phyloP scores from a whole-genome alignment of 1,140 invertebrate species.

The Pemphigus obesinymphae region DNA sequence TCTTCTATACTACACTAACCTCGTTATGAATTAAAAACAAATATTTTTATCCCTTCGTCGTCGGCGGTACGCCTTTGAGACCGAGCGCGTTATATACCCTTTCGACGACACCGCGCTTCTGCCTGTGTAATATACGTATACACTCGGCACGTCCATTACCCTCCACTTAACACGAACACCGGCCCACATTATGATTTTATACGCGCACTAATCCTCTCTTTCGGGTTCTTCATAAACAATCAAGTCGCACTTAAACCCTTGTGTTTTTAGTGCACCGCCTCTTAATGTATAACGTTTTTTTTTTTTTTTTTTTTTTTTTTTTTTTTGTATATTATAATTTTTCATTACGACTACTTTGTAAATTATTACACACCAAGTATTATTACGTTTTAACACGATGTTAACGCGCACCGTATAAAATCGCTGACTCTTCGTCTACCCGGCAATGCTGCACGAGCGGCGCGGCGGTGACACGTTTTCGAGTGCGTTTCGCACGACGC shows the following conservation, averaged over 20 bases:
- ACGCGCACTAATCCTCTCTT: slow-evolving; percentile 25
- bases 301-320: not conserved
- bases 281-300: not conserved
- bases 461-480: not conserved
- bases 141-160: not conserved
- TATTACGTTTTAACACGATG: not conserved
- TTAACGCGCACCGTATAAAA: not conserved
- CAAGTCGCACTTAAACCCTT: slow-evolving; percentile 19
- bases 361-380: not conserved
- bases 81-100: not conserved
- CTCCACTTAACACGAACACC: slow-evolving; percentile 37
- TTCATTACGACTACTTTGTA: not conserved
- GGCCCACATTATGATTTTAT: not conserved
- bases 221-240: slow-evolving; percentile 27
- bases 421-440: not conserved
- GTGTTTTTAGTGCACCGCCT: slow-evolving; percentile 19
- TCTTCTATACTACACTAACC: not conserved
- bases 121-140: not conserved
- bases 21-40: slow-evolving; percentile 26
- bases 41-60: slow-evolving; percentile 20
- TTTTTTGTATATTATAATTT: not conserved
- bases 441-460: not conserved
- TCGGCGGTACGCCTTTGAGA: not conserved
- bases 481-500: too few species aligned
- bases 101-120: too few species aligned